Evolutionary conservation across 2,888 invertebrate species (phyloP).

Genomic region (Eupithecia inturbata): DNA sequence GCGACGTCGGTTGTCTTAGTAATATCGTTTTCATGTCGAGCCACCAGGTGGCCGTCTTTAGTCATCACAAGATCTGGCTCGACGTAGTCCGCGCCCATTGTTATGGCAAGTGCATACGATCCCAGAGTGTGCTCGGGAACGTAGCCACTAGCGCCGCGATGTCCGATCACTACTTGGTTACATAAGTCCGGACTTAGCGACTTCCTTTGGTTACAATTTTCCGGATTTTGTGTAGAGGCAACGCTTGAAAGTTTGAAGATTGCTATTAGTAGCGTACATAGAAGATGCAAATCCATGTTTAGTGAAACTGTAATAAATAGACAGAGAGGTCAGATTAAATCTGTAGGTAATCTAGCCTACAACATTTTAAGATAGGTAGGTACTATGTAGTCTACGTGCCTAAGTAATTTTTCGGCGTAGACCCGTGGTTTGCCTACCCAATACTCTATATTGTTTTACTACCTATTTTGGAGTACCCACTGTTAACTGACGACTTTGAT

Average conservation of each 20-base stretch:
- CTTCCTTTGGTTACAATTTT: slow-evolving; percentile 3
- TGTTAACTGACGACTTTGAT: neutral
- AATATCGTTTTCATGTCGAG: slow-evolving; percentile 74
- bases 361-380: neutral
- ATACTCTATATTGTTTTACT: neutral
- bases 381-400: neutral
- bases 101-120: slow-evolving; percentile 72
- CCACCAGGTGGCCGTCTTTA: slow-evolving; percentile 67
- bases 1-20: slow-evolving; percentile 68
- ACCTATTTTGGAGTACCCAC: neutral
- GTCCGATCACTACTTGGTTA: slow-evolving; percentile 44
- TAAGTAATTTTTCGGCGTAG: neutral
- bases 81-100: slow-evolving; percentile 75
- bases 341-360: neutral
- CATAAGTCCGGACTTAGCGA: slow-evolving; percentile 31
- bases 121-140: slow-evolving; percentile 77
- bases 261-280: slow-evolving; percentile 7
- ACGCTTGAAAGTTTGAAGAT: slow-evolving; percentile 19
- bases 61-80: slow-evolving; percentile 79
- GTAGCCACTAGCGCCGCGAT: slow-evolving; percentile 42
- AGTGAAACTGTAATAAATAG: slow-evolving; percentile 19
- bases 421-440: neutral
- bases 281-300: slow-evolving; percentile 21
- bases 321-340: neutral
- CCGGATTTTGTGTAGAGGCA: neutral